phyloP scores from a whole-genome alignment of 2,888 invertebrate species.

The Microctonus brassicae region DNA sequence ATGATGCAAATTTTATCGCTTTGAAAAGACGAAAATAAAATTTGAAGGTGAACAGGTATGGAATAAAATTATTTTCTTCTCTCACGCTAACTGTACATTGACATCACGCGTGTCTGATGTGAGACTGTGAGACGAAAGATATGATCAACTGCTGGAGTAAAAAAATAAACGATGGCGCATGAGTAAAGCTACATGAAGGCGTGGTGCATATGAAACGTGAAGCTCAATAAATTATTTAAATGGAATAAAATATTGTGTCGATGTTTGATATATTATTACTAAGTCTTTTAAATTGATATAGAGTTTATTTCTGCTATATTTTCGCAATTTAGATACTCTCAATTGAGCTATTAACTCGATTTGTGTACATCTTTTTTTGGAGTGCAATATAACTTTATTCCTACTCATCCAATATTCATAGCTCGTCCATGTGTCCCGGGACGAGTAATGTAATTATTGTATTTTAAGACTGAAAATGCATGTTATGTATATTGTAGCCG shows the following conservation, averaged over 20 bases:
- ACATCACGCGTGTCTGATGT: background rate
- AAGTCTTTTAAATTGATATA: too few species aligned
- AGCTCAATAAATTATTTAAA: background rate
- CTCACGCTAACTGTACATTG: background rate
- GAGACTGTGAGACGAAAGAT: background rate
- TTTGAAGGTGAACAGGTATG: background rate
- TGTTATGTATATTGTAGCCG: too few species aligned
- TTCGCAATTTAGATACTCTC: background rate
- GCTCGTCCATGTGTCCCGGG: background rate
- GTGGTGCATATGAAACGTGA: background rate
- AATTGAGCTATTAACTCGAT: background rate
- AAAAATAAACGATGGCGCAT: background rate
- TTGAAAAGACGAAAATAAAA: conserved; percentile 4
- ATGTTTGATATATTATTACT: background rate
- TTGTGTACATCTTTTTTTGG: background rate
- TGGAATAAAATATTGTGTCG: background rate
- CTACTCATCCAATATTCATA: background rate
- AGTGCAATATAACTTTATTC: background rate
- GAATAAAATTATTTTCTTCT: conserved; percentile 6
- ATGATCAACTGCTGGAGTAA: background rate
- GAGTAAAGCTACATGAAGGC: background rate
- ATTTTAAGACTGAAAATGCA: background rate
- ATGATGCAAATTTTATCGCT: conserved; percentile 20
- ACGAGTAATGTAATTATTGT: background rate
- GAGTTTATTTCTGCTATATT: too few species aligned